These are phyloP conservation scores for Sitophilus oryzae DNA, from an alignment of 1,140 invertebrate species.

Conservation along the genomic window DNA sequence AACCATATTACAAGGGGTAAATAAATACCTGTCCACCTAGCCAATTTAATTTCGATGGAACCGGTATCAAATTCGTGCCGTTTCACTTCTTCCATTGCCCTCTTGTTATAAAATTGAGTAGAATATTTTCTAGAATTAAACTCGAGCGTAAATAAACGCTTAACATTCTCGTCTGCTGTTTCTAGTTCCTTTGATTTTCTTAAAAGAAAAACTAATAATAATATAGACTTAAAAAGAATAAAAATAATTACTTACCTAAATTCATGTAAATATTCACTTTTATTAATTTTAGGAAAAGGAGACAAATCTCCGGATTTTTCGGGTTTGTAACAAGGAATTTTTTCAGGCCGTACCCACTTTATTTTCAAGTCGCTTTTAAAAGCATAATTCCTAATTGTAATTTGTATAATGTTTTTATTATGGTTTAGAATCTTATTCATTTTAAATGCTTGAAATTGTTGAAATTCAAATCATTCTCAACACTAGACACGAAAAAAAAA, in stretches of 20 bases:
- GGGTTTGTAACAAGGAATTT: slow-evolving; percentile 49
- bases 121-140: slow-evolving; percentile 46
- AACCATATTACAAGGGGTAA: slow-evolving; percentile 12
- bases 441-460: too few relatives aligned
- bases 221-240: neutral
- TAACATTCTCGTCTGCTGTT: slow-evolving; percentile 51
- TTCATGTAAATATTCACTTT: slow-evolving; percentile 37
- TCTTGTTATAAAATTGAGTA: slow-evolving; percentile 40
- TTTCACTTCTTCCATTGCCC: slow-evolving; percentile 49
- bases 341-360: slow-evolving; percentile 56
- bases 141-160: slow-evolving; percentile 52
- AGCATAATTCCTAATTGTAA: slow-evolving; percentile 41
- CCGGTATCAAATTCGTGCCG: slow-evolving; percentile 51
- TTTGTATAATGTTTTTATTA: too few relatives aligned
- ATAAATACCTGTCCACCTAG: slow-evolving; percentile 34
- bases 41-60: slow-evolving; percentile 55
- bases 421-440: too few relatives aligned
- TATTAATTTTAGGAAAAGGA: slow-evolving; percentile 43
- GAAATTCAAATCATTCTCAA: too few relatives aligned
- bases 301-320: slow-evolving; percentile 54
- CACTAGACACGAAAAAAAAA: too few relatives aligned
- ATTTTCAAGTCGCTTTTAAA: slow-evolving; percentile 56
- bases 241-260: slow-evolving; percentile 31
- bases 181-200: slow-evolving; percentile 50
- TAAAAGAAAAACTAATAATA: slow-evolving; percentile 1